These are phyloP conservation scores for Syritta pipiens DNA, from an alignment of 2,888 invertebrate genomes.

Conservation along the genomic window DNA sequence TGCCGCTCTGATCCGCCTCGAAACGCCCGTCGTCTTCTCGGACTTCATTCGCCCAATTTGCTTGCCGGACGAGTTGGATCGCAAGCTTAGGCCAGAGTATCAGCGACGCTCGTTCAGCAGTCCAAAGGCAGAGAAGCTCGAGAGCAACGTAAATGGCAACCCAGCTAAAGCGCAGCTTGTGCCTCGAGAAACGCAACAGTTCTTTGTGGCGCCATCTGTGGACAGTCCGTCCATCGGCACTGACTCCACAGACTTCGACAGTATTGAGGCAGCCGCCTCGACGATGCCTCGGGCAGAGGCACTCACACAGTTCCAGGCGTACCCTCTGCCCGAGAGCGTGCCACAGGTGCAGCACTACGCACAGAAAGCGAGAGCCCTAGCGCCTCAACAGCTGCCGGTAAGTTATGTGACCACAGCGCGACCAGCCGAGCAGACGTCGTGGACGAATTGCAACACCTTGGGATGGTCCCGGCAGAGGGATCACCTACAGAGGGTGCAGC, in stretches of 20 bases:
- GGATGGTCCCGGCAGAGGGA: slow-evolving; percentile 93
- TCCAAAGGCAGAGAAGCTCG: slow-evolving; percentile 77
- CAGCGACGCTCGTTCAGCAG: slow-evolving; percentile 74
- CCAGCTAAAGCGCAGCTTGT: slow-evolving; percentile 52
- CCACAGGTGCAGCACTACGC: slow-evolving; percentile 77
- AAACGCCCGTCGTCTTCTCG: slow-evolving; percentile 86
- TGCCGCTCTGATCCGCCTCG: slow-evolving; percentile 88
- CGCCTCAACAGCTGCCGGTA: slow-evolving; percentile 39
- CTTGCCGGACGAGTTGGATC: slow-evolving; percentile 82
- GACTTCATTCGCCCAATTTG: slow-evolving; percentile 93
- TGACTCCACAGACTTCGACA: slow-evolving; percentile 67
- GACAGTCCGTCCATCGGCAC: slow-evolving; percentile 34
- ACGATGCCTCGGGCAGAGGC: slow-evolving; percentile 76
- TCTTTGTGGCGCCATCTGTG: slow-evolving; percentile 76
- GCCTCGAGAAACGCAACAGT: slow-evolving; percentile 77
- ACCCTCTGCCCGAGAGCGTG: slow-evolving; percentile 76
- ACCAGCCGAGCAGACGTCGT: slow-evolving; percentile 68
- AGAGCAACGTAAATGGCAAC: slow-evolving; percentile 67
- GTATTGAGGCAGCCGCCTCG: slow-evolving; percentile 72
- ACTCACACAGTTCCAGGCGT: slow-evolving; percentile 73
- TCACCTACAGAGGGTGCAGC: slow-evolving; percentile 89
- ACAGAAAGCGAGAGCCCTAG: slow-evolving; percentile 49
- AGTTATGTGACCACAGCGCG: slow-evolving; percentile 67
- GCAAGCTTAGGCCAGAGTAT: slow-evolving; percentile 73
- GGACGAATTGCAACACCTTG: slow-evolving; percentile 87